Evolutionary conservation across 1,140 invertebrate species (phyloP).

Genomic region (Calycopis cecrops): DNA sequence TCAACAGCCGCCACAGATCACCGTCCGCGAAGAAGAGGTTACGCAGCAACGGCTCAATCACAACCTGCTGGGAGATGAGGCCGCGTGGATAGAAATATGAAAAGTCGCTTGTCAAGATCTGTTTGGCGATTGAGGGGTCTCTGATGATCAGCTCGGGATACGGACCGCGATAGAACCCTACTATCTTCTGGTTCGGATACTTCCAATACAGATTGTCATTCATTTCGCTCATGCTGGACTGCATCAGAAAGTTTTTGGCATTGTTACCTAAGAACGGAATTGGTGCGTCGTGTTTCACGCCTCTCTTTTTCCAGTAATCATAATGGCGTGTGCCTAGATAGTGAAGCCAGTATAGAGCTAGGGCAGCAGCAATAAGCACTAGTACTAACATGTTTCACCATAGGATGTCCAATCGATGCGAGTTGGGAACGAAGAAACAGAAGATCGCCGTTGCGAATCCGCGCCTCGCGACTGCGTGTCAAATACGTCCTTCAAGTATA

Average conservation of each 20-base stretch:
- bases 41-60: slow-evolving; percentile 44
- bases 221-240: slow-evolving; percentile 31
- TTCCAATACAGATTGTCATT: slow-evolving; percentile 34
- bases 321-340: slow-evolving; percentile 29
- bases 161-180: slow-evolving; percentile 32
- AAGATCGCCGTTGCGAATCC: no score
- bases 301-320: slow-evolving; percentile 62
- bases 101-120: slow-evolving; percentile 76
- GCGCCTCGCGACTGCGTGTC: no score
- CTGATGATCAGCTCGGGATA: slow-evolving; percentile 68
- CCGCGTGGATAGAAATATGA: slow-evolving; percentile 61
- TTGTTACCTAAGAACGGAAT: slow-evolving; percentile 50
- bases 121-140: slow-evolving; percentile 74
- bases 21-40: slow-evolving; percentile 42
- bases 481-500: no score
- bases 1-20: slow-evolving; percentile 71
- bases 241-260: slow-evolving; percentile 22
- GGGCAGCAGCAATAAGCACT: no score
- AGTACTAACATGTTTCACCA: no score
- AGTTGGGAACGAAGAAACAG: no score
- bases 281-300: slow-evolving; percentile 55
- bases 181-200: slow-evolving; percentile 34
- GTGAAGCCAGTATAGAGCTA: no score
- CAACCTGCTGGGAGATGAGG: slow-evolving; percentile 22
- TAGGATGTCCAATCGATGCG: no score